Conservation (phyloP, 2,113 vertebrate species). For the Sebastes fasciatus region DNA sequence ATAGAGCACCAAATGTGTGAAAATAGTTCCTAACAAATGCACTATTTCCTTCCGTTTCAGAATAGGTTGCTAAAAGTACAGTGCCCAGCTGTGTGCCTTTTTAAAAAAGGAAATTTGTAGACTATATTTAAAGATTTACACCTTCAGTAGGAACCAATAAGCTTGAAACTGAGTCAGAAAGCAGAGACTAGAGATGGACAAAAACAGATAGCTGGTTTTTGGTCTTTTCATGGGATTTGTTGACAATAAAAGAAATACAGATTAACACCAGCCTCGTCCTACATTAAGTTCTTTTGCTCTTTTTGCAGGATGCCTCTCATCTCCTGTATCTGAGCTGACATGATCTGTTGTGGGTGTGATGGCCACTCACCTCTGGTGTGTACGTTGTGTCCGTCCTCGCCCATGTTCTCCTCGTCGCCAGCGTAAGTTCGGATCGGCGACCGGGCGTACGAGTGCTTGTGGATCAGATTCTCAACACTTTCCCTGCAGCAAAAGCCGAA, state of each 20-base stretch:
- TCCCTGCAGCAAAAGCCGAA: conserved; percentile 88
- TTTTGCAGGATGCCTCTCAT: not conserved
- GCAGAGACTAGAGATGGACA: not conserved
- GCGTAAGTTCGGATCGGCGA: conserved; percentile 97
- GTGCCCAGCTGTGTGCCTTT: not conserved
- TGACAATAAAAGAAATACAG: not conserved
- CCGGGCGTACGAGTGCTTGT: conserved; percentile 98
- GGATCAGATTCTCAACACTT: conserved; percentile 98
- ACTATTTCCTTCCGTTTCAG: too few species aligned
- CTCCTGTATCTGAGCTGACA: not conserved
- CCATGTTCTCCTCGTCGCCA: conserved; percentile 91
- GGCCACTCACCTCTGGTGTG: conserved; percentile 89
- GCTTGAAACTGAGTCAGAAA: too few species aligned
- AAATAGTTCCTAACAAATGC: too few species aligned
- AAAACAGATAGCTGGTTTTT: not conserved
- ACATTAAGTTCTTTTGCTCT: not conserved
- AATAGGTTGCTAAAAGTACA: not conserved
- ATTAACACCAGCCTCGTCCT: too few species aligned
- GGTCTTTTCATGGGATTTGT: not conserved
- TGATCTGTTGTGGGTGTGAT: not conserved
- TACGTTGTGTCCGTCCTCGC: conserved; percentile 91
- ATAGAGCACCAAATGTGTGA: too few species aligned
- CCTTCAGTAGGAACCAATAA: not conserved
- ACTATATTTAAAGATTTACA: not conserved
- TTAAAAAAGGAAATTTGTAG: not conserved